A percentile compares a stretch with the other conserved stretches of the same genome.
Evolutionary conservation across 2,113 vertebrate genomes (phyloP).

Genomic region (Silurus asotus): DNA sequence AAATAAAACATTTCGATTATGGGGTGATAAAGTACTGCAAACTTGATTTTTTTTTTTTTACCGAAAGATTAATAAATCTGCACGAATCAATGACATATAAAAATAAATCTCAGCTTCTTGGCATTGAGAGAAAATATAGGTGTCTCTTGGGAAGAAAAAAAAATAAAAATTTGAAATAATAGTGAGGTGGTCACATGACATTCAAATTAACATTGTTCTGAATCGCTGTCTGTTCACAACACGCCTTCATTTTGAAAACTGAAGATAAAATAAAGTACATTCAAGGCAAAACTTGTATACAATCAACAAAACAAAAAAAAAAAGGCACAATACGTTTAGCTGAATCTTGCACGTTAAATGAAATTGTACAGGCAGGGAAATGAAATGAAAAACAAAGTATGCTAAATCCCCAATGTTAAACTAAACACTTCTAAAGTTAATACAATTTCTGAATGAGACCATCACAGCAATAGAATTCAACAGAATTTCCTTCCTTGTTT

Average conservation of each 20-base stretch:
- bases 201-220: slow-evolving; percentile 50
- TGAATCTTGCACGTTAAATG: neutral
- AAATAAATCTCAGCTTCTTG: slow-evolving; percentile 79
- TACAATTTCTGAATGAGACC: neutral
- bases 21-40: slow-evolving; percentile 52
- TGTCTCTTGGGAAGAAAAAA: slow-evolving; percentile 69
- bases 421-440: neutral
- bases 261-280: slow-evolving; percentile 12
- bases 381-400: neutral
- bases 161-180: slow-evolving; percentile 53
- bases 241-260: slow-evolving; percentile 40
- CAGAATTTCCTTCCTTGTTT: too few relatives aligned
- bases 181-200: slow-evolving; percentile 68
- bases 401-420: neutral
- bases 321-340: neutral
- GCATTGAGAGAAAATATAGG: slow-evolving; percentile 73
- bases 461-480: slow-evolving; percentile 37
- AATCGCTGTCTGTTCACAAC: slow-evolving; percentile 50
- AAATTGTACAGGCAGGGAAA: neutral
- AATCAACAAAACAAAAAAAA: neutral
- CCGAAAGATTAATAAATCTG: slow-evolving; percentile 66
- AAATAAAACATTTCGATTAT: slow-evolving; percentile 55
- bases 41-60: slow-evolving; percentile 58
- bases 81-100: slow-evolving; percentile 74
- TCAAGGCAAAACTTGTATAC: slow-evolving; percentile 4